phyloP scores from a whole-genome alignment of 2,888 invertebrate genomes.

The Gisinianus flammeolus region DNA sequence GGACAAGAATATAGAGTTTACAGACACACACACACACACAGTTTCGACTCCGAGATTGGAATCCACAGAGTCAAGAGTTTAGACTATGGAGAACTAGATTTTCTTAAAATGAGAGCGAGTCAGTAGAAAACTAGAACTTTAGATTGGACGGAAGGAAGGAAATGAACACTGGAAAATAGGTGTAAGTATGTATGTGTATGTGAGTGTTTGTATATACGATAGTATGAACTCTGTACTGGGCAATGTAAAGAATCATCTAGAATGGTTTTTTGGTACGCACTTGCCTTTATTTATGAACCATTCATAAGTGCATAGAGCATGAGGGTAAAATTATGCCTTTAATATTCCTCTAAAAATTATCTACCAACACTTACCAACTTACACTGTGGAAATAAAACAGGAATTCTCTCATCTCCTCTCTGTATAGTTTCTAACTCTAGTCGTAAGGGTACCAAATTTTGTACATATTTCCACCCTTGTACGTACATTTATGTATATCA shows the following conservation, averaged over 20 bases:
- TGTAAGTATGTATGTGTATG: neutral
- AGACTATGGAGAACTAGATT: neutral
- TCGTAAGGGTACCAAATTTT: no score
- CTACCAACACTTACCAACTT: neutral
- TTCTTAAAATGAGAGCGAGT: neutral
- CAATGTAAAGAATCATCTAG: neutral
- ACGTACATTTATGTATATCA: neutral
- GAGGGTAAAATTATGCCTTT: conserved; percentile 42
- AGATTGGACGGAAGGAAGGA: neutral
- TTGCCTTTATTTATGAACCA: conserved; percentile 40
- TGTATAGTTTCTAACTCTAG: neutral
- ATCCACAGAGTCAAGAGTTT: no score
- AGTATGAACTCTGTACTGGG: no score
- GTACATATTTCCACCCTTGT: no score
- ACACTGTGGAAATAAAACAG: neutral
- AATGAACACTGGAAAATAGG: neutral
- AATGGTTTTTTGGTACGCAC: no score
- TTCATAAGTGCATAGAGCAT: conserved; percentile 33
- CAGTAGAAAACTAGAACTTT: conserved; percentile 10
- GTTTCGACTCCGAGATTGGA: no score
- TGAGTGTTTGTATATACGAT: neutral
- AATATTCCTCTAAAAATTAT: conserved; percentile 44
- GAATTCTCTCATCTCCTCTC: neutral
- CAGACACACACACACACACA: neutral
- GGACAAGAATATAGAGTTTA: neutral